These are phyloP conservation scores for Caenorhabditis wallacei DNA, from an alignment of 2,888 invertebrate genomes.

Conservation along the genomic window DNA sequence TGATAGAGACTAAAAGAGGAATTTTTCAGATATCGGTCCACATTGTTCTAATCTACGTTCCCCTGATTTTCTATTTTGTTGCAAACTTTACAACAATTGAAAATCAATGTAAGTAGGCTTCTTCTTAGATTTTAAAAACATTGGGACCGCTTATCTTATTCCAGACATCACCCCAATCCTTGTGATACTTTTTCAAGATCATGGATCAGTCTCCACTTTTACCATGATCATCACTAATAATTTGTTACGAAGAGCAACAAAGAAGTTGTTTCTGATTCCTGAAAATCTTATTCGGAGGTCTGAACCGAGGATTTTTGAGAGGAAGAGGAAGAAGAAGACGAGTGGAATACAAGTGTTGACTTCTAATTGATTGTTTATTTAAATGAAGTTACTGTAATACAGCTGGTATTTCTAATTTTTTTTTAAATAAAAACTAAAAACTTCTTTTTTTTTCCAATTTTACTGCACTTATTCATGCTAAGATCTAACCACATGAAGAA, in stretches of 20 bases:
- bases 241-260: not conserved
- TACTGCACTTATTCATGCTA: too few relatives aligned
- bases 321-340: not conserved
- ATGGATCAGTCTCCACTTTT: slow-evolving; percentile 14
- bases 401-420: too few relatives aligned
- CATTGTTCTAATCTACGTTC: not conserved
- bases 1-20: not conserved
- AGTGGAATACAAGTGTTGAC: slow-evolving; percentile 3
- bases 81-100: not conserved
- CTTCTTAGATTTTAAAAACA: not conserved
- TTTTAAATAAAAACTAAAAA: too few relatives aligned
- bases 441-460: too few relatives aligned
- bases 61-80: not conserved
- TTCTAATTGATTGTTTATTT: not conserved
- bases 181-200: not conserved
- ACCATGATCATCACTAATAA: slow-evolving; percentile 16
- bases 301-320: not conserved
- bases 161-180: not conserved
- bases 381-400: too few relatives aligned
- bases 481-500: too few relatives aligned
- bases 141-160: not conserved
- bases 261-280: not conserved
- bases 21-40: not conserved
- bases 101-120: not conserved
- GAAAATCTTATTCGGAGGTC: not conserved